phyloP scores from a whole-genome alignment of 2,888 invertebrate genomes.

The Drosophila engyochracea region DNA sequence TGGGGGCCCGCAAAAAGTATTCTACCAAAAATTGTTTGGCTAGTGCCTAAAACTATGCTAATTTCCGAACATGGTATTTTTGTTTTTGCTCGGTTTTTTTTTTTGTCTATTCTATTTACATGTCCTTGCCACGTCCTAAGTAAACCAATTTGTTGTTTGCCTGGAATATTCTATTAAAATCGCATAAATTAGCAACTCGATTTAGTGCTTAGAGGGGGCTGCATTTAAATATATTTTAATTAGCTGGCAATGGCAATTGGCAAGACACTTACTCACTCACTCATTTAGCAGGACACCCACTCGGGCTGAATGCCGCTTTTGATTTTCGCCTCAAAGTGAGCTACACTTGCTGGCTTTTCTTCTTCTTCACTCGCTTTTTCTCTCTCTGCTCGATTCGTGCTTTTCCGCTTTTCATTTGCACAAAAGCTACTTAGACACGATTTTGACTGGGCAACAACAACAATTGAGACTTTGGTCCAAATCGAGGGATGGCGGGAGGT shows the following conservation, averaged over 20 bases:
- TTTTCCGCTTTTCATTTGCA: conserved; percentile 68
- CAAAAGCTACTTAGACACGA: conserved; percentile 79
- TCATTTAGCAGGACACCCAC: background rate
- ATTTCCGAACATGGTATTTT: conserved; percentile 61
- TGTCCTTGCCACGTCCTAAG: conserved; percentile 35
- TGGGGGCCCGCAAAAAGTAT: conserved; percentile 45
- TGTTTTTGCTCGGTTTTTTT: background rate
- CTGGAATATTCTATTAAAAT: conserved; percentile 61
- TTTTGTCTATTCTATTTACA: conserved; percentile 6
- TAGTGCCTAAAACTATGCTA: conserved; percentile 68
- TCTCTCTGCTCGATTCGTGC: conserved; percentile 34
- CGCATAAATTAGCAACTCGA: conserved; percentile 63
- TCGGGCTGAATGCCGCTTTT: conserved; percentile 42
- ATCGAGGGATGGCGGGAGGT: background rate
- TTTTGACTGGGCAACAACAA: conserved; percentile 33
- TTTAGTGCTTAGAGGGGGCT: conserved; percentile 26
- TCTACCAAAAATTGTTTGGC: conserved; percentile 33
- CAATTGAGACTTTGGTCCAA: conserved; percentile 4
- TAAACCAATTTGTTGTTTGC: conserved; percentile 51
- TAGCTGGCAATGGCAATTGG: conserved; percentile 64
- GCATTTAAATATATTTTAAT: conserved; percentile 77
- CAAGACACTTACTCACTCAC: conserved; percentile 17
- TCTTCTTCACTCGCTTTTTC: conserved; percentile 23
- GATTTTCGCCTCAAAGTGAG: conserved; percentile 60
- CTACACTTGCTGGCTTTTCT: conserved; percentile 48